Percentiles rank a stretch among this genome's conserved stretches.
Conservation (phyloP, 2,888 invertebrate species). For the Harmothoe impar region DNA sequence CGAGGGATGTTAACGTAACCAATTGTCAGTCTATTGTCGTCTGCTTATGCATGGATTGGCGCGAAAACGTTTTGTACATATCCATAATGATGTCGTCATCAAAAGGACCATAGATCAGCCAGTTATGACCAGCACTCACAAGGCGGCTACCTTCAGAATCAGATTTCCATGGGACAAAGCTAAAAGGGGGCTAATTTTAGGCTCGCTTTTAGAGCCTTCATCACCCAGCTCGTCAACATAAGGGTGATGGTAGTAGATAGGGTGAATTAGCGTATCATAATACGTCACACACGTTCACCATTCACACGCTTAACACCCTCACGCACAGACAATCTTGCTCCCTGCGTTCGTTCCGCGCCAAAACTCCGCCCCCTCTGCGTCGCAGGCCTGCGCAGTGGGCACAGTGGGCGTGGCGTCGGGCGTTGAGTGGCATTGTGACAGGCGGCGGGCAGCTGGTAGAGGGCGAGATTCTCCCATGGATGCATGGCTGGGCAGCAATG, state of each 20-base stretch:
- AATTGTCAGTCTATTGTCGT: not conserved
- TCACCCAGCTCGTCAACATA: not conserved
- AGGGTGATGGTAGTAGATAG: not conserved
- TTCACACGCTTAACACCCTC: not conserved
- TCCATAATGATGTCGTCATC: conserved; percentile 9
- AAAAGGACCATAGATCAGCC: not conserved
- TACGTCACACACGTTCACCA: conserved; percentile 8
- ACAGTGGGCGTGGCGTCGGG: conserved; percentile 30
- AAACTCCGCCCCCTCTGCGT: conserved; percentile 18
- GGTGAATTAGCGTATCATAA: conserved; percentile 17
- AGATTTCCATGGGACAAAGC: conserved; percentile 16
- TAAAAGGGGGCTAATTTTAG: conserved; percentile 5
- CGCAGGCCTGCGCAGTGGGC: conserved; percentile 22
- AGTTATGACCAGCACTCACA: not conserved
- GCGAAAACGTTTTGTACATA: not conserved
- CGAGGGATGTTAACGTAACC: conserved; percentile 1
- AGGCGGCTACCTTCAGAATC: not conserved
- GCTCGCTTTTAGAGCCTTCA: conserved; percentile 9
- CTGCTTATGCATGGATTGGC: not conserved
- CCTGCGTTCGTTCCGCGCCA: not conserved
- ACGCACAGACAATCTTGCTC: not conserved
- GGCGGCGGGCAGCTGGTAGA: conserved; percentile 53
- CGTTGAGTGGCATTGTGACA: conserved; percentile 41
- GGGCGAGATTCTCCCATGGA: conserved; percentile 20
- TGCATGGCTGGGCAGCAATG: not conserved